A percentile compares a stretch with the other conserved stretches of the same genome.
Conservation (phyloP, 1,140 invertebrate species). For the Neuroterus valhalla region DNA sequence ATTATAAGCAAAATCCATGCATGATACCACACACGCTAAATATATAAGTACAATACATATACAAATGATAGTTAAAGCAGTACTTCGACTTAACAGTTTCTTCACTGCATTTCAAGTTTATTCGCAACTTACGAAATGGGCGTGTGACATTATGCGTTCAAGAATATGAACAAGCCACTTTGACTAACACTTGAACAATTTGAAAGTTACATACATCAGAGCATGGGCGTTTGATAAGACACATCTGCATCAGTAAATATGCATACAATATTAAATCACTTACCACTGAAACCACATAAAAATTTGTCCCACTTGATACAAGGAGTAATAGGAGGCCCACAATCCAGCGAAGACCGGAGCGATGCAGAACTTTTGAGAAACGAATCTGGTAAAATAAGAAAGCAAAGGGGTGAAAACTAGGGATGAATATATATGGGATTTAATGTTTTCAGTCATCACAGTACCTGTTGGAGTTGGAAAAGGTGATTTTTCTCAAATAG, state of each 20-base stretch:
- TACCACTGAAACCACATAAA: slow-evolving; percentile 89
- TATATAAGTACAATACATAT: neutral
- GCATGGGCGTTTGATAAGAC: slow-evolving; percentile 6
- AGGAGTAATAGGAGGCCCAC: slow-evolving; percentile 85
- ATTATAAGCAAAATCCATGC: slow-evolving; percentile 6
- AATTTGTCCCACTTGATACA: slow-evolving; percentile 86
- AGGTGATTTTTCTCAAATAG: too few species aligned
- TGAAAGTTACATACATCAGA: slow-evolving; percentile 40
- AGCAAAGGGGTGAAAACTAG: too few species aligned
- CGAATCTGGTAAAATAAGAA: too few species aligned
- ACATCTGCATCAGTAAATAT: slow-evolving; percentile 30
- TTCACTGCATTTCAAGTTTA: neutral
- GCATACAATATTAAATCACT: slow-evolving; percentile 49
- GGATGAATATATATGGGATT: too few species aligned
- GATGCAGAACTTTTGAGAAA: slow-evolving; percentile 80
- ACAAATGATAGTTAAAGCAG: neutral
- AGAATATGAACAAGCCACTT: neutral
- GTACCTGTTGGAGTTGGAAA: too few species aligned
- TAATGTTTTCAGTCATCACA: too few species aligned
- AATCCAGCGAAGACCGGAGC: slow-evolving; percentile 80
- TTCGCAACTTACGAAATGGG: slow-evolving; percentile 14
- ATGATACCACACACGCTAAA: neutral
- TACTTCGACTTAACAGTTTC: neutral
- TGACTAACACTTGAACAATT: slow-evolving; percentile 12
- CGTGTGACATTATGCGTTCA: slow-evolving; percentile 24